A percentile compares a stretch with the other conserved stretches of the same genome.
Evolutionary conservation across 2,888 invertebrate genomes (phyloP).

Genomic region (Eudemis profundana): DNA sequence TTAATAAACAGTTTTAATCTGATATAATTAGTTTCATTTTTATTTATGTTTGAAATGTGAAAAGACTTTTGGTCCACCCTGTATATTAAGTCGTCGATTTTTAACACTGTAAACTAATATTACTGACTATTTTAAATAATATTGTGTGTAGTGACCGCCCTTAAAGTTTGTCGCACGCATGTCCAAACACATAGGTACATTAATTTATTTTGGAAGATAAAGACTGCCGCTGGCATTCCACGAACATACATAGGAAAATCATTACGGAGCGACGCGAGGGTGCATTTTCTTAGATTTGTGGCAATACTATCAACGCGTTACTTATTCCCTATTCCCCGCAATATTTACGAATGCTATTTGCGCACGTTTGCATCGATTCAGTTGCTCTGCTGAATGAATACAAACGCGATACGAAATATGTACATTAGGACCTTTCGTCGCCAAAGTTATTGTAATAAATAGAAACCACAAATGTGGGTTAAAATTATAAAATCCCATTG

Average conservation of each 20-base stretch:
- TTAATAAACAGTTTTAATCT: no score
- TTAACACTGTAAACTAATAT: no score
- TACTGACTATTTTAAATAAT: no score
- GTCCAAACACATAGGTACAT: no score
- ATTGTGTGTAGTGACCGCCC: no score
- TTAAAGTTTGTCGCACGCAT: no score
- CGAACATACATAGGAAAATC: not conserved
- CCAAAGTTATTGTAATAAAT: no score
- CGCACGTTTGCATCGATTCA: conserved; percentile 27
- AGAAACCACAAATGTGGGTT: no score
- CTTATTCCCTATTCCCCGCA: conserved; percentile 9
- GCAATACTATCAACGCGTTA: not conserved
- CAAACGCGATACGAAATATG: conserved; percentile 23
- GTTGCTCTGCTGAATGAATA: conserved; percentile 27
- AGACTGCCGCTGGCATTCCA: not conserved
- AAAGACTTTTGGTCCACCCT: not conserved
- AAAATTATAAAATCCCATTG: no score
- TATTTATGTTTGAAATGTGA: not conserved
- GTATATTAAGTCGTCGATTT: no score
- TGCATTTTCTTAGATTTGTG: conserved; percentile 5
- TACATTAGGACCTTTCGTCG: conserved; percentile 19
- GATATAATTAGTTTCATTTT: no score
- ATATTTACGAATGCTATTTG: conserved; percentile 26
- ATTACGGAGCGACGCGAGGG: conserved; percentile 11
- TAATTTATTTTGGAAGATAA: not conserved